These are phyloP conservation scores for Nasonovia ribisnigri DNA, from an alignment of 2,888 invertebrate species.

Conservation along the genomic window DNA sequence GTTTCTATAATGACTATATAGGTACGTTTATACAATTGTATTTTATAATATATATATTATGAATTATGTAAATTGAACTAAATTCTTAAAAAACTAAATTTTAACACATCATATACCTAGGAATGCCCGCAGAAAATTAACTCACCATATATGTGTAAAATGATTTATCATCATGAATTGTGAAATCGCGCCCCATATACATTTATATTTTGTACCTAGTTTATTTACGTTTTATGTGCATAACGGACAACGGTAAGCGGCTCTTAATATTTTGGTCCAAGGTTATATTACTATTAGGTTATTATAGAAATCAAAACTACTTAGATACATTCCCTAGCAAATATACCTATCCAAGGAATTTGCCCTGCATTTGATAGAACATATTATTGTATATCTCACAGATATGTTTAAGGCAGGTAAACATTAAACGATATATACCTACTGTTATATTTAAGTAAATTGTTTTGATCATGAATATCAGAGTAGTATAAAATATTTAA, in stretches of 20 bases:
- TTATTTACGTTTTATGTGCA: background rate
- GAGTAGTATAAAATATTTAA: background rate
- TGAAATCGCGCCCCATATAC: too few species aligned
- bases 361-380: background rate
- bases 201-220: background rate
- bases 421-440: too few species aligned
- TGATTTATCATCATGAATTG: too few species aligned
- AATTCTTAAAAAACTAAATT: too few species aligned
- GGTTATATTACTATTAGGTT: background rate
- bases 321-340: background rate
- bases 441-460: background rate
- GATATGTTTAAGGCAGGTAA: background rate
- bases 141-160: too few species aligned
- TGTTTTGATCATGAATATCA: background rate
- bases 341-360: background rate
- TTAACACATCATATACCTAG: too few species aligned
- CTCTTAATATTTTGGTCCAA: background rate
- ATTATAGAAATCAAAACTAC: background rate
- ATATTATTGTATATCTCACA: background rate
- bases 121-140: too few species aligned
- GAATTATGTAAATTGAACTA: background rate
- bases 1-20: background rate
- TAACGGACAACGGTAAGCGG: background rate
- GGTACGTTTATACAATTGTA: background rate
- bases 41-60: background rate